Percentiles rank a stretch among this genome's conserved stretches.
Conservation (phyloP, 1,140 invertebrate genomes). For the Arctopsyche grandis region DNA sequence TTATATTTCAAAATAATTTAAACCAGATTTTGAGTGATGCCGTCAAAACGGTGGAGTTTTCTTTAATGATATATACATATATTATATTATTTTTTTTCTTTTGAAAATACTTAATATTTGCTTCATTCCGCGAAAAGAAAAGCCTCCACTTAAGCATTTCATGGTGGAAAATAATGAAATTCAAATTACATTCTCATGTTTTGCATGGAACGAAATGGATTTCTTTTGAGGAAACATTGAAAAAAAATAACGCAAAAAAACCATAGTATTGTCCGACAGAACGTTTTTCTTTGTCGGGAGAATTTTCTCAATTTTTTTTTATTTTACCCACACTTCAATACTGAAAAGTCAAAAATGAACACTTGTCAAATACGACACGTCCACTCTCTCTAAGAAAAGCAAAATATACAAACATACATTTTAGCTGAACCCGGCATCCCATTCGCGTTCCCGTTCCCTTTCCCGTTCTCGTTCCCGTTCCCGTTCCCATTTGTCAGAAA, state of each 20-base stretch:
- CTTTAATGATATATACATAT: slow-evolving; percentile 37
- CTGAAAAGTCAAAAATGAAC: no score
- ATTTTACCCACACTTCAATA: no score
- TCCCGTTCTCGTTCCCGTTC: no score
- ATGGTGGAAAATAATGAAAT: slow-evolving; percentile 31
- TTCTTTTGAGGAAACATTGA: slow-evolving; percentile 17
- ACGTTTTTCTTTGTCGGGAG: no score
- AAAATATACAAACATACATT: no score
- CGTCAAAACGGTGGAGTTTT: slow-evolving; percentile 24
- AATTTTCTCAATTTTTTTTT: no score
- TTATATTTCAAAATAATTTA: not conserved
- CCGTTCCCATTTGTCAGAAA: no score
- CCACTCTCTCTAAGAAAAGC: no score
- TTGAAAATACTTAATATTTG: slow-evolving; percentile 33
- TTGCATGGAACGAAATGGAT: slow-evolving; percentile 34
- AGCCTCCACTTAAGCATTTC: slow-evolving; percentile 25
- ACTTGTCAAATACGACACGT: no score
- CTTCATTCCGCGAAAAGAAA: slow-evolving; percentile 26
- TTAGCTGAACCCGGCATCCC: no score
- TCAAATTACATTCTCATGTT: slow-evolving; percentile 38
- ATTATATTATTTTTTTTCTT: no score
- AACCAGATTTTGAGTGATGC: slow-evolving; percentile 20
- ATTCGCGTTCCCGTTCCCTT: no score
- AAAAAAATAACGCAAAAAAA: not conserved
- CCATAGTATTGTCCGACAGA: not conserved